A percentile compares a stretch with the other conserved stretches of the same genome.
phyloP scores from a whole-genome alignment of 92 coral and sea anemone species.

The Bergia sp. region DNA sequence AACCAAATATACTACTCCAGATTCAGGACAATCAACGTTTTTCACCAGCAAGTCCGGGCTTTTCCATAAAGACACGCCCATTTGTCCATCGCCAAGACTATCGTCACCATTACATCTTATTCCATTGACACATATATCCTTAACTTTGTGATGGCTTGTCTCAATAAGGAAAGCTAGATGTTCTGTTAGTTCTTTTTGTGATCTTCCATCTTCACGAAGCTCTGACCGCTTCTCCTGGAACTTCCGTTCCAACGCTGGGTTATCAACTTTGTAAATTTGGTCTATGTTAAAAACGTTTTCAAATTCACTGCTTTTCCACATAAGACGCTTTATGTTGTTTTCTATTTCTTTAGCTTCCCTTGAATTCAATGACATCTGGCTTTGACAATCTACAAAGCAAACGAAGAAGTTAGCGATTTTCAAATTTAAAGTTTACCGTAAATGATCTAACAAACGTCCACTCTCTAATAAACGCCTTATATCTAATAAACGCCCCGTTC shows the following conservation, averaged over 20 bases:
- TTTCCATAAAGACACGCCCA: conserved; percentile 83
- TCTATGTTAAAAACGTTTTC: conserved; percentile 50
- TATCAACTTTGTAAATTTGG: conserved; percentile 71
- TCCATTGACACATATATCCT: conserved; percentile 69
- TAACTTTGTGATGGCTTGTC: conserved; percentile 51
- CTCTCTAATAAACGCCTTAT: too few species aligned
- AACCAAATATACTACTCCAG: conserved; percentile 59
- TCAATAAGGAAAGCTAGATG: conserved; percentile 73
- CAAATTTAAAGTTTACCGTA: too few species aligned
- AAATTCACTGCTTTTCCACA: conserved; percentile 69
- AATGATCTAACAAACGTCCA: too few species aligned
- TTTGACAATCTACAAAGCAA: conserved; percentile 64
- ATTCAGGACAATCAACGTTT: conserved; percentile 51
- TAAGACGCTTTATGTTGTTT: conserved; percentile 49
- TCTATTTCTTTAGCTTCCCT: conserved; percentile 78
- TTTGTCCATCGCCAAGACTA: conserved; percentile 70
- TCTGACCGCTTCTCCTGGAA: conserved; percentile 65
- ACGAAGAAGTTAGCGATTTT: background rate
- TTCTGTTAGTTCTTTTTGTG: conserved; percentile 66
- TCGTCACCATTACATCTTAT: conserved; percentile 63
- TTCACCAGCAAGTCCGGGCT: conserved; percentile 73
- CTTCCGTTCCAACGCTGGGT: conserved; percentile 61
- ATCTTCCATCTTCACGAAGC: conserved; percentile 69
- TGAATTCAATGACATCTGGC: conserved; percentile 56
- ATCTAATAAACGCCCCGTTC: too few species aligned